Base-by-base conservation (phyloP, 92 coral and sea anemone species). In the Metridium senile region DNA sequence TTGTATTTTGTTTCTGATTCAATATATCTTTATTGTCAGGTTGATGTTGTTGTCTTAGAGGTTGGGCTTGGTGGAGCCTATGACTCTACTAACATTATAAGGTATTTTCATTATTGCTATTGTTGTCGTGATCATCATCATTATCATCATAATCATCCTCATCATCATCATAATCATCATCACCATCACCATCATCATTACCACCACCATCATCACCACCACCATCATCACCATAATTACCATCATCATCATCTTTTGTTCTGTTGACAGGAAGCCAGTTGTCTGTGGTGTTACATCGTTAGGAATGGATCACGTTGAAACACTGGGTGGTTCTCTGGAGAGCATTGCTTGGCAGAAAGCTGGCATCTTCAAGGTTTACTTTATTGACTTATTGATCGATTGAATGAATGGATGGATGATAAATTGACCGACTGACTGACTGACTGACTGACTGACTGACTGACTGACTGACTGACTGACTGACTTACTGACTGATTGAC, bases 311-410 rank as follows among this genome's bases (percentile, higher is more conserved):
- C 99, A 96, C 31, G 81, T 96, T 21, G 74, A 85, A 13, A 80
- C 87, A 0, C 74, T 96, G 1, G 99, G 99, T 26, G 97, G 97
- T 10, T 83, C 97, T 10, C 65, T 87, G 33, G 96, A 92, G 56
- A 92, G 93, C 85, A 96, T 96, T 68, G 99, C 99, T 29, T 89
- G 96, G 97, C 94, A 96, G 62, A 96, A 96, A 72, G 99, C 99
- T 64, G 99, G 99, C 13, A 96, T 96, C 61, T 96, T 96, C 74
- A 96, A 96, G 97, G 99, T 96, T 71, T 8, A n/a, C 3, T 23
- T 59, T 9, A 9, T 9, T 39, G 49, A 39, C 13, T 6, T 4
- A 39, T 13, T 4, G 13, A 39, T 4, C 13, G 49, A 39, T 4
- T 39, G 49, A 13, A 39, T 39, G 49, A 39, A 39, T 39, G 13